A percentile compares a stretch with the other conserved stretches of the same genome.
Evolutionary conservation across 2,888 invertebrate genomes (phyloP).

Genomic region (Peribatodes rhomboidaria): DNA sequence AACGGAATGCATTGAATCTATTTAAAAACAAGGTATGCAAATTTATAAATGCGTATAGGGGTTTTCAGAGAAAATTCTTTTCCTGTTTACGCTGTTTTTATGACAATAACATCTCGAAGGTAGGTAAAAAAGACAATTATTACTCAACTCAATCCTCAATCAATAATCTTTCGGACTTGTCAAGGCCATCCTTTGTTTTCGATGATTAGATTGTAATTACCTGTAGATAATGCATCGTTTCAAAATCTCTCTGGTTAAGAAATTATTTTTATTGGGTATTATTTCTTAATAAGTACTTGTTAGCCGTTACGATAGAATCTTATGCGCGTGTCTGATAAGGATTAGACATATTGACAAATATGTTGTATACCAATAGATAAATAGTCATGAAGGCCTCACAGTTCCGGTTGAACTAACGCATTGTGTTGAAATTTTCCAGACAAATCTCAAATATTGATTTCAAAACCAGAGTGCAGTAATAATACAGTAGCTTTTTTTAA

Average conservation of each 20-base stretch:
- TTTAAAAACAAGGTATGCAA: too few species aligned
- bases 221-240: constrained; percentile 2
- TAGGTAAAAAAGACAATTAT: too few species aligned
- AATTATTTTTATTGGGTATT: too few species aligned
- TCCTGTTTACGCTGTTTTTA: too few species aligned
- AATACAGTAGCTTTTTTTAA: too few species aligned
- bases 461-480: too few species aligned
- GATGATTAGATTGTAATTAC: constrained; percentile 19
- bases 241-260: constrained; percentile 13
- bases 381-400: not conserved
- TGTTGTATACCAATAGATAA: not conserved
- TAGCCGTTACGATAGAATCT: not conserved
- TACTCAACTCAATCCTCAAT: not conserved
- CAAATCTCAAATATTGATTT: not conserved
- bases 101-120: too few species aligned
- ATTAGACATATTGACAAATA: constrained; percentile 5
- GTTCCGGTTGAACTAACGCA: not conserved
- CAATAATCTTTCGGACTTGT: not conserved
- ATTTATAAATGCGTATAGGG: not conserved
- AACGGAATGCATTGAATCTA: not conserved
- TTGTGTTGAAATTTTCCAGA: not conserved
- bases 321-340: not conserved
- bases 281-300: not conserved
- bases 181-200: constrained; percentile 10
- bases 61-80: too few species aligned